phyloP scores from a whole-genome alignment of 1,140 invertebrate genomes.

The Araneus ventricosus region DNA sequence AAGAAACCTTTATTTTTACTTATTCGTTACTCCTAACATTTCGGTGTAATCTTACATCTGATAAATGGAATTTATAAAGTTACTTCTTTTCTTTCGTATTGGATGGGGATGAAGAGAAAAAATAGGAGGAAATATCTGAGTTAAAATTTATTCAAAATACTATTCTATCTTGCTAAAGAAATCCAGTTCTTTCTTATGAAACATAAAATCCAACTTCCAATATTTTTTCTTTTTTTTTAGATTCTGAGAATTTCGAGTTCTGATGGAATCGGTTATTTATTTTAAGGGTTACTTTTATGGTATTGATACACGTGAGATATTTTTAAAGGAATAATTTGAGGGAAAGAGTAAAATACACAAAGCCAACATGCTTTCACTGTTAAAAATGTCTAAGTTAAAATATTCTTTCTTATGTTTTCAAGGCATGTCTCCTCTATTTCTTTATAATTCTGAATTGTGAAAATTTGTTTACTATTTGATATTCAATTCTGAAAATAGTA shows the following conservation, averaged over 20 bases:
- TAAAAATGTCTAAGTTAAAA: too few relatives aligned
- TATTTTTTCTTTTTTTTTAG: neutral
- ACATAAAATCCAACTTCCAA: neutral
- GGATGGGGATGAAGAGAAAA: neutral
- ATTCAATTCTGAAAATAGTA: too few relatives aligned
- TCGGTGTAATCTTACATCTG: conserved; percentile 51
- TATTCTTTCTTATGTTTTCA: too few relatives aligned
- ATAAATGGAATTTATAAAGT: conserved; percentile 60
- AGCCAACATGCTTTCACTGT: too few relatives aligned
- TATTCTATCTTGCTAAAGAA: neutral
- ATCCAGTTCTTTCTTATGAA: neutral
- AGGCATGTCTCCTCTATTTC: too few relatives aligned
- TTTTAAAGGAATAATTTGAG: neutral
- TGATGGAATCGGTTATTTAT: neutral
- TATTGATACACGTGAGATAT: neutral
- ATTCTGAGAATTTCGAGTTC: neutral
- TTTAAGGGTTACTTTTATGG: neutral
- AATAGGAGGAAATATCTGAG: neutral
- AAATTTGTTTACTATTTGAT: too few relatives aligned
- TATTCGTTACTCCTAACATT: conserved; percentile 44
- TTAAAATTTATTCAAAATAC: conserved; percentile 24
- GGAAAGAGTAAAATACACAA: too few relatives aligned
- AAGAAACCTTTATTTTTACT: conserved; percentile 51
- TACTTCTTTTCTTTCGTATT: neutral
- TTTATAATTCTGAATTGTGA: too few relatives aligned